Base-by-base conservation (phyloP, 2,888 invertebrate species). In the Acleris cristana region DNA sequence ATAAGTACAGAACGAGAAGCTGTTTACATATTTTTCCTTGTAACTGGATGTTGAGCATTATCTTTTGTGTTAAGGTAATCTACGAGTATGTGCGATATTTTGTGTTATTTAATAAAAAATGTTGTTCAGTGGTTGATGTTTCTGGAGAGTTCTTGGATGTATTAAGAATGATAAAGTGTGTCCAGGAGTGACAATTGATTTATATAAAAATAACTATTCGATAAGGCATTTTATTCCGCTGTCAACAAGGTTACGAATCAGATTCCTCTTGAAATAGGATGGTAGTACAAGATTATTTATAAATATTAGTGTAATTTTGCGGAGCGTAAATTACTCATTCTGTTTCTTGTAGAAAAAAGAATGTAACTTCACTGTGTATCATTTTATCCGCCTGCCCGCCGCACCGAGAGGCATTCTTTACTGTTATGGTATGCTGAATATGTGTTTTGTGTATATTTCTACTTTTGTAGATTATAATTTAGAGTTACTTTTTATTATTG, bases 381-480 rank as follows among this genome's bases (percentile, higher is more conserved):
- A 61, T 67, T 67, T 71, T 65, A 65, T 65, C 71, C 70, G 68
- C 70, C 71, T 68, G 53, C 58, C 26, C 8, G 65, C 26, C 40
- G 66, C 52, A 56, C 34, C 56, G 40, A 57, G 62, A 66, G 45
- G 52, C 62, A 52, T 52, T 66, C 61, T 40, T 14, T 66, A 57
- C 52, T 57, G 52, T 64, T 21, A 64, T 51, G 34, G 21, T 70
- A 54, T 58, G 26, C 60, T 65, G 56, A 64, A 66, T 65, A 48
- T 67, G 48, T 49, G 63, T 63, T 66, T 23, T 69, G 64, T 70
- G 69, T 60, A 72, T 63, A 67, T 61, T 66, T 67, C 64, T 72
- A 70, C 62, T 70, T 65, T 69, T 65, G 69, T 72, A 72, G 72
- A 55, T 52, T 52, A 58, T 62, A 72, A 65, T 61, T 64, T 71